Base-by-base conservation (phyloP, 2,113 vertebrate genomes). In the Puffinus mauretanicus region DNA sequence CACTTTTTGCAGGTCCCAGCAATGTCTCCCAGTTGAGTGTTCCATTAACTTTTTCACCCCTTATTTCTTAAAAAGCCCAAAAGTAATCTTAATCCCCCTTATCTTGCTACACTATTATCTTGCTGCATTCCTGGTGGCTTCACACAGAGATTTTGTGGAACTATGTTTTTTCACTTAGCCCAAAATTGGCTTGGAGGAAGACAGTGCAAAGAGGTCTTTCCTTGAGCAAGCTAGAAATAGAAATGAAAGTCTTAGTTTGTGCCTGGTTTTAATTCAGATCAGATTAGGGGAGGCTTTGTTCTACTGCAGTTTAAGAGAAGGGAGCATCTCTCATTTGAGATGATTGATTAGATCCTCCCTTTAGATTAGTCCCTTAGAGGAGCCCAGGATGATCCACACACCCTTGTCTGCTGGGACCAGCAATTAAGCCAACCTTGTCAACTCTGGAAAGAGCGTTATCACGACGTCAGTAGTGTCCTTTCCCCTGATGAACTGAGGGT, bases 21-120 rank as follows among this genome's bases (percentile, higher is more conserved):
- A 84, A 30, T 67, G 86, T 70, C 79, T 97, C 75, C 85, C 55
- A 66, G 79, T 69, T 75, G 91, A 90, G 72, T 30, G 34, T 96
- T 95, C 95, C 92, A 97, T 96, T 97, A 97, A 95, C 94, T 97
- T 94, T 95, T 93, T 93, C 90, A 94, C 93, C 93, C 72, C 49
- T 94, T 92, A 52, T 83, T 92, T 72, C 86, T 83, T 94, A 46
- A 62, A 88, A 92, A 52, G 42, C 52, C 83, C 44, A 86, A 75
- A 80, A 77, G 64, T 55, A 82, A 96, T 95, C 93, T 93, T 93
- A 55, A 96, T 95, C 94, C 94, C 25, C 58, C 75, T 96, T 96
- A 96, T 97, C 95, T 97, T 77, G 73, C 87, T 73, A 9, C 90
- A 27, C 57, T 86, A 82, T 94, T 97, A 87, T 92, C 95, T 95